Evolutionary conservation across 2,113 vertebrate genomes (phyloP), one percentile per base, ranked within the genome.

Genomic region (Alaudala cheleensis): DNA sequence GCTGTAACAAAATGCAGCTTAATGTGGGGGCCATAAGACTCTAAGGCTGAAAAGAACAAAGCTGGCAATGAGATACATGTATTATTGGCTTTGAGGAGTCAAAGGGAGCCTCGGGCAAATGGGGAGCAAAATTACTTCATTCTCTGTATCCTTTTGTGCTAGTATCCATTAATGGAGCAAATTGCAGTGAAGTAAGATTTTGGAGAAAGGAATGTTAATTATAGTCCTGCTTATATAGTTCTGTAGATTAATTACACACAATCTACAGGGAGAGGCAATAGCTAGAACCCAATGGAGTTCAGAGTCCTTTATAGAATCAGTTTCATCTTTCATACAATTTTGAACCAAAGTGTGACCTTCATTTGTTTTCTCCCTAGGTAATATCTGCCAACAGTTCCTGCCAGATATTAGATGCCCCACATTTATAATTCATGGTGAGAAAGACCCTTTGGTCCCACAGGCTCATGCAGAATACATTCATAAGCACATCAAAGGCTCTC

Each of bases 361-460:
- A 5, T 79, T 85, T 87, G 5, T 88, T 82, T 97, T 83, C 73
- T 87, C 94, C 70, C 81, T 93, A 99, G 99, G 99, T 84, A 99
- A 91, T 34, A 99, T 99, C 96, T 99, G 99, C 73, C 97, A 97
- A 50, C 96, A 99, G 88, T 69, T 98, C 89, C 96, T 99, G 81
- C 98, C 98, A 37, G 94, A 95, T 71, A 98, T 99, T 89, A 97
- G 96, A 61, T 99, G 99, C 70, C 98, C 99, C 19, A 99, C 99
- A 56, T 96, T 99, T 83, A 98, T 99, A 39, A 88, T 99, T 81
- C 99, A 99, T 5, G 99, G 99, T 19, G 97, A 98, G 81, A 99
- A 99, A 94, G 99, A 99, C 81, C 97, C 98, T 23, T 92, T 99
- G 97, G 98, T 99, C 60, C 99, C 98, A 13, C 92, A 86, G 9